Conservation (phyloP, 2,888 invertebrate species). For the Nycteola revayana region DNA sequence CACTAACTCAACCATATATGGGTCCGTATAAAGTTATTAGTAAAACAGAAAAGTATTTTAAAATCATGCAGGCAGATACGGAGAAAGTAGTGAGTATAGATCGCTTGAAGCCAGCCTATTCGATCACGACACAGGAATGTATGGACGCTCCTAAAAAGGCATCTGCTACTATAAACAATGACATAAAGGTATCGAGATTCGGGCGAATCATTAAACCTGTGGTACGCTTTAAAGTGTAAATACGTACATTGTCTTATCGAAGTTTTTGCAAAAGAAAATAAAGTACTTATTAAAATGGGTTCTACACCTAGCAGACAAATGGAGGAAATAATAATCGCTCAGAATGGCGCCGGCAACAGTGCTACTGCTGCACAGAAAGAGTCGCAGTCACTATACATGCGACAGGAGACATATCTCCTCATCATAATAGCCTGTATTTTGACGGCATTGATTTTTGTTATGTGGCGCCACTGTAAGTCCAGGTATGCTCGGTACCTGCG, state of each 20-base stretch:
- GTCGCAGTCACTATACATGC: not conserved
- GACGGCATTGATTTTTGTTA: not conserved
- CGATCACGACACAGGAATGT: not conserved
- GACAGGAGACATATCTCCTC: not conserved
- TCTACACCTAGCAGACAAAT: no score
- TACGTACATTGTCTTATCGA: not conserved
- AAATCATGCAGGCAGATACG: slow-evolving; percentile 9
- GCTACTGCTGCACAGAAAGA: not conserved
- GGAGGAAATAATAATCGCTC: not conserved
- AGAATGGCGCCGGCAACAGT: not conserved
- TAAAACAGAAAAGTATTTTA: slow-evolving; percentile 13
- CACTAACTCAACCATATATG: slow-evolving; percentile 4
- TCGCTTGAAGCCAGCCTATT: not conserved
- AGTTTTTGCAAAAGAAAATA: not conserved
- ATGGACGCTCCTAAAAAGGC: not conserved
- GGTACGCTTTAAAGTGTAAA: not conserved
- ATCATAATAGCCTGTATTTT: not conserved
- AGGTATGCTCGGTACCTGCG: not conserved
- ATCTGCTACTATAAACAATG: not conserved
- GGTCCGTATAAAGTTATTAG: slow-evolving; percentile 9
- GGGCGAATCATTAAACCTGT: not conserved
- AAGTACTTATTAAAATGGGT: no score
- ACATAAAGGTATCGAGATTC: not conserved
- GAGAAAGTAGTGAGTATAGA: no score
- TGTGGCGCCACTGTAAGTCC: not conserved